phyloP scores from a whole-genome alignment of 2,113 vertebrate genomes.

The Cairina moschata region DNA sequence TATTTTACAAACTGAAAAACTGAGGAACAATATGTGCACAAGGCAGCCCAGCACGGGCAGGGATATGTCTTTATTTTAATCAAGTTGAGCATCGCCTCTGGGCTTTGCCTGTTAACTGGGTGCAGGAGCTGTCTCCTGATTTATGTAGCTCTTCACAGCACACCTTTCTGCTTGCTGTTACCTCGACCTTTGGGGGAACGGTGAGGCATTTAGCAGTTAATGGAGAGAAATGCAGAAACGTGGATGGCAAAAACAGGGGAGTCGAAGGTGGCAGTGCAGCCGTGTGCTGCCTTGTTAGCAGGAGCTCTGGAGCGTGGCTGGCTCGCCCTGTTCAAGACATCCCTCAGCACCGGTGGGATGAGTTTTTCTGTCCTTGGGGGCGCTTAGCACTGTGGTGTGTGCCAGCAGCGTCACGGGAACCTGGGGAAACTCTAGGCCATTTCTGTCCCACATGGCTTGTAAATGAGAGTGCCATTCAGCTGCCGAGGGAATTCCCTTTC shows the following conservation, averaged over 20 bases:
- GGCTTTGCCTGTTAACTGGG: not conserved
- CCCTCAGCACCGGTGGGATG: fast-evolving
- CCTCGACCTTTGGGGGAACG: not conserved
- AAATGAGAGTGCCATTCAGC: not conserved
- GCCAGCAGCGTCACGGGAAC: not conserved
- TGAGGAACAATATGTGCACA: not conserved
- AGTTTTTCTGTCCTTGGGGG: not conserved
- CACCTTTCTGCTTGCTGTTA: not conserved
- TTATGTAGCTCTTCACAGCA: not conserved
- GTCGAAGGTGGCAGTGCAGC: fast-evolving
- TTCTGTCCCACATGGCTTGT: not conserved
- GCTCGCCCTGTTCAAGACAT: not conserved
- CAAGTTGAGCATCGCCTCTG: not conserved
- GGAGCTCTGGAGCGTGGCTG: not conserved
- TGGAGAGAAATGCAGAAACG: not conserved
- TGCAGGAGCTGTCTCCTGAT: not conserved
- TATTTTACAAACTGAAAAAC: not conserved
- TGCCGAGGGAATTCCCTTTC: not conserved
- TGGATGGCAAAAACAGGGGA: not conserved
- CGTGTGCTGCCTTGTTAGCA: fast-evolving
- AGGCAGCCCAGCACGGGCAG: not conserved
- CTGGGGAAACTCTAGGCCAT: not conserved
- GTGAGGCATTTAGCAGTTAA: not conserved
- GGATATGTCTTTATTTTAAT: not conserved
- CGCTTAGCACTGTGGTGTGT: fast-evolving